phyloP scores from a whole-genome alignment of 2,797 vertebrate species.

The Rhabdophis nuchalis region DNA sequence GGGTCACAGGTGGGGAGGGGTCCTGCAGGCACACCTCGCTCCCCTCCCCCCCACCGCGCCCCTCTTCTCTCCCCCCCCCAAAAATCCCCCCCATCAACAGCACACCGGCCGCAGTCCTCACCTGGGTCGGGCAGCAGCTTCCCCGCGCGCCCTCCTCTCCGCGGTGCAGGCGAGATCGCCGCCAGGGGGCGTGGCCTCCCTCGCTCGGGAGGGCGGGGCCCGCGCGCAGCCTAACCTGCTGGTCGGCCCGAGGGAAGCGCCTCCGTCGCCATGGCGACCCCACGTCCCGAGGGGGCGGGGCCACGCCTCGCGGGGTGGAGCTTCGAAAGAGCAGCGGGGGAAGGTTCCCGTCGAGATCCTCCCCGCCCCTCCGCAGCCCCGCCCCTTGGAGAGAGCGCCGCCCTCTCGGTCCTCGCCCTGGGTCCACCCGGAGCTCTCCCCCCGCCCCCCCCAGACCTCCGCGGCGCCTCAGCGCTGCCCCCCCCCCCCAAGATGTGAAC shows the following conservation, averaged over 20 bases:
- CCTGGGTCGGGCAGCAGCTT: background rate
- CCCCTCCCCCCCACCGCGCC: too few relatives aligned
- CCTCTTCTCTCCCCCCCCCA: background rate
- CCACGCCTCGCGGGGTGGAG: background rate
- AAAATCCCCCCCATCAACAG: background rate
- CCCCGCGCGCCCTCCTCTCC: background rate
- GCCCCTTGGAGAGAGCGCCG: background rate
- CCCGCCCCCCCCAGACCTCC: too few relatives aligned
- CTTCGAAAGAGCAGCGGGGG: too few relatives aligned
- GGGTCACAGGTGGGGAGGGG: background rate
- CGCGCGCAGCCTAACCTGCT: background rate
- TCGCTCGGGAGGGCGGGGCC: background rate
- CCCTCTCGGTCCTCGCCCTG: too few relatives aligned
- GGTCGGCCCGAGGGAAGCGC: background rate
- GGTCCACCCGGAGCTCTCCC: background rate
- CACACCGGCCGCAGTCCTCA: background rate
- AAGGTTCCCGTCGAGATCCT: too few relatives aligned
- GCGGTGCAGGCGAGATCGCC: background rate
- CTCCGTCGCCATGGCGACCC: conserved; percentile 8
- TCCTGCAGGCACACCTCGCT: background rate
- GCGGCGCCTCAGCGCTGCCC: too few relatives aligned
- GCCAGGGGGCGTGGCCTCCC: background rate
- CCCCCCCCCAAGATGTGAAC: background rate
- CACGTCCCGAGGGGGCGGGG: background rate
- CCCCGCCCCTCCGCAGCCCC: background rate